phyloP scores from a whole-genome alignment of 2,888 invertebrate species.

The Allophyes oxyacanthae region DNA sequence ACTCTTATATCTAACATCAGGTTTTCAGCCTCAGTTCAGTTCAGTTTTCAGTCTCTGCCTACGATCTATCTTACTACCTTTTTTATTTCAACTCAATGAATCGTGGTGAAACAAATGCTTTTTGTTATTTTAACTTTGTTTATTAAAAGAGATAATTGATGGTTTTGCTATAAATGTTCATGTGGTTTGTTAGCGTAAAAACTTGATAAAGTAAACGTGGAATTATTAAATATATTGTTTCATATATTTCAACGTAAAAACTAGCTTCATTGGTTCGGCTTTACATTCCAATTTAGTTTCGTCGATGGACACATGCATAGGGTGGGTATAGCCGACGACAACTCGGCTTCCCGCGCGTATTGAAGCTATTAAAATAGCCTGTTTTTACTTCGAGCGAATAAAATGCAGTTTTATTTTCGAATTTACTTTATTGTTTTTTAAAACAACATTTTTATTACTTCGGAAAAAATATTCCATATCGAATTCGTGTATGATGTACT shows the following conservation, averaged over 20 bases:
- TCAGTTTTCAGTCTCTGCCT: too few species aligned
- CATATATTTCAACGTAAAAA: conserved; percentile 31
- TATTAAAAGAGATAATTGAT: conserved; percentile 25
- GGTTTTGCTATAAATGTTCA: conserved; percentile 21
- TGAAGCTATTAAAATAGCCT: conserved; percentile 69
- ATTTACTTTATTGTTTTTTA: conserved; percentile 72
- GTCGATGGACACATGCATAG: conserved; percentile 35
- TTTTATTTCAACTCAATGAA: too few species aligned
- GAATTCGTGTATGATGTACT: conserved; percentile 45
- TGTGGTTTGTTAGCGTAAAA: conserved; percentile 21
- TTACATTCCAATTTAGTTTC: conserved; percentile 64
- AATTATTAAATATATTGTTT: conserved; percentile 23
- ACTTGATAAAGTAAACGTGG: conserved; percentile 14
- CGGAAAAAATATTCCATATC: conserved; percentile 55
- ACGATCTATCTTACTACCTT: too few species aligned
- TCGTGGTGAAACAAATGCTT: too few species aligned
- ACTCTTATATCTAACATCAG: too few species aligned
- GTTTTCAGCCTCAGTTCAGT: too few species aligned
- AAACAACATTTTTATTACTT: conserved; percentile 67
- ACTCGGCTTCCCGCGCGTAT: conserved; percentile 62
- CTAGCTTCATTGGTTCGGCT: conserved; percentile 52
- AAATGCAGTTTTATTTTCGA: conserved; percentile 74
- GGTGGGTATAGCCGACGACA: conserved; percentile 34
- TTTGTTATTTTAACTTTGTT: too few species aligned
- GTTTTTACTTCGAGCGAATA: conserved; percentile 70